Evolutionary conservation across 2,113 vertebrate species (phyloP).

Genomic region (Lontra canadensis): DNA sequence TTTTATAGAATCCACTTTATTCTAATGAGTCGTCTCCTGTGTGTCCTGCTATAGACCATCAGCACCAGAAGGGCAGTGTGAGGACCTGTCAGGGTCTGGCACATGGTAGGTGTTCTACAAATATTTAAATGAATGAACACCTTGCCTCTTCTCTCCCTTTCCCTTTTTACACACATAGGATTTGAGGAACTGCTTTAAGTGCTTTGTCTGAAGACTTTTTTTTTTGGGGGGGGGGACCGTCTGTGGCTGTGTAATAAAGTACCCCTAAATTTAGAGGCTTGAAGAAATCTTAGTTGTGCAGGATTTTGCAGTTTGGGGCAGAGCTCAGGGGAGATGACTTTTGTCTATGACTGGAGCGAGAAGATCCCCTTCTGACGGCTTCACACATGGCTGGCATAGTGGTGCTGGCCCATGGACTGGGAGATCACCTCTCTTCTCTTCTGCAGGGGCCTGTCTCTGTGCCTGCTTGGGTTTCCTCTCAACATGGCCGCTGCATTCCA

Average conservation of each 20-base stretch:
- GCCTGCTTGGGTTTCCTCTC: not conserved
- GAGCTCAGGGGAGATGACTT: not conserved
- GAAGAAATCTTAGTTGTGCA: not conserved
- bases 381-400: not conserved
- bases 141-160: not conserved
- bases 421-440: not conserved
- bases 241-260: not conserved
- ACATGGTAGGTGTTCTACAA: not conserved
- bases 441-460: not conserved
- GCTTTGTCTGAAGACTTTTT: not conserved
- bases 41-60: not conserved
- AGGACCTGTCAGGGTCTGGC: not conserved
- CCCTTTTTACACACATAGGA: constrained; percentile 5
- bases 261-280: not conserved
- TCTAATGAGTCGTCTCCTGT: not conserved
- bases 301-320: not conserved
- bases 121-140: not conserved
- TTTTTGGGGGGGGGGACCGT: no score
- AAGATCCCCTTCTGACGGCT: not conserved
- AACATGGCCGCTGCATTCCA: not conserved
- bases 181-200: constrained; percentile 18
- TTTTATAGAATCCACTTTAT: not conserved
- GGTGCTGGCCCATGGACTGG: no score
- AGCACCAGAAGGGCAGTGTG: not conserved
- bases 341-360: not conserved